These are phyloP conservation scores for Drosophila kanekoi DNA, from an alignment of 2,888 invertebrate genomes.

Conservation along the genomic window DNA sequence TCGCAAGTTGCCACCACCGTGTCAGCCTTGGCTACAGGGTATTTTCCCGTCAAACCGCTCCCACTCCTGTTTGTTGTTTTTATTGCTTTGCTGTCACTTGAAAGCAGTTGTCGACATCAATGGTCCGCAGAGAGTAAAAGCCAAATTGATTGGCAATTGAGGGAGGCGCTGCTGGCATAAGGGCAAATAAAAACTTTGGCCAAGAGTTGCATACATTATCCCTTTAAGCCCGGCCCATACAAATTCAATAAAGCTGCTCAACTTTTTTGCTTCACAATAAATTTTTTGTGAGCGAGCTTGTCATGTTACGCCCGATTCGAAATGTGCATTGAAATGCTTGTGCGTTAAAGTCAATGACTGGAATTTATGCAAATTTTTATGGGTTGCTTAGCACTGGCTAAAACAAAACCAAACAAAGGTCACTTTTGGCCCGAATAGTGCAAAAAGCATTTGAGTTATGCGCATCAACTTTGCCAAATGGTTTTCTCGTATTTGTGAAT, in stretches of 20 bases:
- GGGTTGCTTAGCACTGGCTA: slow-evolving; percentile 12
- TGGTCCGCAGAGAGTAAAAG: slow-evolving; percentile 54
- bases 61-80: slow-evolving; percentile 31
- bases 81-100: slow-evolving; percentile 63
- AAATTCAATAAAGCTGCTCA: slow-evolving; percentile 62
- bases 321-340: slow-evolving; percentile 65
- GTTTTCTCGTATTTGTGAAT: slow-evolving; percentile 35
- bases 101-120: slow-evolving; percentile 36
- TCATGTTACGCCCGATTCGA: slow-evolving; percentile 7
- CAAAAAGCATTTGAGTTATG: slow-evolving; percentile 57
- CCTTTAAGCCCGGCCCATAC: slow-evolving; percentile 47
- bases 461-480: slow-evolving; percentile 35
- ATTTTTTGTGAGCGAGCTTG: slow-evolving; percentile 19
- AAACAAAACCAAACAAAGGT: slow-evolving; percentile 24
- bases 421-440: slow-evolving; percentile 15
- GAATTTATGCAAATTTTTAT: slow-evolving; percentile 71
- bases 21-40: not conserved
- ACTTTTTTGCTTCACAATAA: slow-evolving; percentile 21
- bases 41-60: not conserved
- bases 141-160: slow-evolving; percentile 76
- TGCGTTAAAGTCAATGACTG: slow-evolving; percentile 69
- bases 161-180: slow-evolving; percentile 47
- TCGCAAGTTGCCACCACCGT: no score
- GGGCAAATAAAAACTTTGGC: slow-evolving; percentile 21
- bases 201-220: slow-evolving; percentile 69